These are phyloP conservation scores for Alloplasta piceator DNA, from an alignment of 2,888 invertebrate genomes.

Conservation along the genomic window DNA sequence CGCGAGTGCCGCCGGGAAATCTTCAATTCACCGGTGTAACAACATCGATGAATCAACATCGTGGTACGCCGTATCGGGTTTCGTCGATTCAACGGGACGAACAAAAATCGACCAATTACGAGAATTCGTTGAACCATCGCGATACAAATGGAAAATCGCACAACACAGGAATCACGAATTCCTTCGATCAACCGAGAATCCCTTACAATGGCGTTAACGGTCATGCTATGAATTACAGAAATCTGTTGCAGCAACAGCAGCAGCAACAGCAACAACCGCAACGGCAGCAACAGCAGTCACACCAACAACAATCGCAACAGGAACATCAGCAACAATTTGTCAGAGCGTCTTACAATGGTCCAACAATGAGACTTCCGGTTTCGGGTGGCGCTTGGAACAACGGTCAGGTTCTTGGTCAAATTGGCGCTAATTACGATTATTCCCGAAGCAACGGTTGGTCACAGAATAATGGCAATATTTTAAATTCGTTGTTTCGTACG, in stretches of 20 bases:
- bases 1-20: conserved; percentile 27
- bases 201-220: conserved; percentile 19
- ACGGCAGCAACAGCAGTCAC: conserved; percentile 11
- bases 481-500: conserved; percentile 35
- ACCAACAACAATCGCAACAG: conserved; percentile 16
- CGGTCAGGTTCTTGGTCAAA: conserved; percentile 37
- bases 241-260: conserved; percentile 33
- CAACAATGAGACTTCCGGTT: conserved; percentile 48
- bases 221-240: conserved; percentile 27
- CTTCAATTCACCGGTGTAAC: conserved; percentile 24
- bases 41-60: background rate
- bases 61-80: conserved; percentile 18
- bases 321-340: conserved; percentile 37
- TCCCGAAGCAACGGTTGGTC: conserved; percentile 53
- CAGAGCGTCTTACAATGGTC: conserved; percentile 9
- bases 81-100: conserved; percentile 33
- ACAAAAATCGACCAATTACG: conserved; percentile 2
- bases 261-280: conserved; percentile 41
- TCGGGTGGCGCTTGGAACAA: conserved; percentile 44
- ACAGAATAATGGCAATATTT: conserved; percentile 37
- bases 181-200: conserved; percentile 41
- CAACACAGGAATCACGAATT: conserved; percentile 7
- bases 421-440: conserved; percentile 56
- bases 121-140: conserved; percentile 10
- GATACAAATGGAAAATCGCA: conserved; percentile 20